Base-by-base conservation (phyloP, 2,888 invertebrate genomes). In the Trilocha varians region DNA sequence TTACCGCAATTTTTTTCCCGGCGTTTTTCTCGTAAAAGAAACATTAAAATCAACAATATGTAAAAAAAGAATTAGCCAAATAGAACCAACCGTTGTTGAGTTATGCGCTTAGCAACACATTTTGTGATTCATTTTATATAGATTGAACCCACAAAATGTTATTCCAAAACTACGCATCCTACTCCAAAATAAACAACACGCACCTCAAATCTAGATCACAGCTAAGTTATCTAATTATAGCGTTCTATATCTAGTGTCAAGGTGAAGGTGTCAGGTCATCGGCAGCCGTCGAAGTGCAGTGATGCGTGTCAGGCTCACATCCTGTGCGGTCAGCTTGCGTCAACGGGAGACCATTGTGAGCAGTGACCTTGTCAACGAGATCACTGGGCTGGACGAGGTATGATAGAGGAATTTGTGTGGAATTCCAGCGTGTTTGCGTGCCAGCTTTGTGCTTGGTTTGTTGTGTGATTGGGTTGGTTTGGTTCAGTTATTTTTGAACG, bases 271-370 rank as follows among this genome's bases (percentile, higher is more conserved):
- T 25, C n/a, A 25, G 34, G 34, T 25, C 34, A 34, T 16, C 34
- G 25, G 33, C 36, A 17, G 41, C 37, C 33, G 35, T 11, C 34
- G 34, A 16, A 16, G 25, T 14, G 32, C 16, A 13, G 42, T 42
- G 38, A 42, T 32, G 42, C 38, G 38, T 13, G 6, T 17, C 35
- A 25, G 42, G 42, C 32, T 35, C 38, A 39, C 35, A 42, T 38
- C 41, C 41, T 38, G 41, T 41, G 41, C 41, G 41, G 41, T 41
- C 37, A 41, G 33, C 33, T 25, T 13, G 38, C 39, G 33, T 39
- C 39, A 16, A n/a, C 33, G 13, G 33, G 33, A 33, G 34, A 34
- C 25, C 25, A 25, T 25, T 25, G 25, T 25, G 25, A 25, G 6
- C 25, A 11, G 8, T 11, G 25, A 25, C 25, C 25, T 25, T 25